phyloP scores from a whole-genome alignment of 1,140 invertebrate species.

The Tigriopus japonicus region DNA sequence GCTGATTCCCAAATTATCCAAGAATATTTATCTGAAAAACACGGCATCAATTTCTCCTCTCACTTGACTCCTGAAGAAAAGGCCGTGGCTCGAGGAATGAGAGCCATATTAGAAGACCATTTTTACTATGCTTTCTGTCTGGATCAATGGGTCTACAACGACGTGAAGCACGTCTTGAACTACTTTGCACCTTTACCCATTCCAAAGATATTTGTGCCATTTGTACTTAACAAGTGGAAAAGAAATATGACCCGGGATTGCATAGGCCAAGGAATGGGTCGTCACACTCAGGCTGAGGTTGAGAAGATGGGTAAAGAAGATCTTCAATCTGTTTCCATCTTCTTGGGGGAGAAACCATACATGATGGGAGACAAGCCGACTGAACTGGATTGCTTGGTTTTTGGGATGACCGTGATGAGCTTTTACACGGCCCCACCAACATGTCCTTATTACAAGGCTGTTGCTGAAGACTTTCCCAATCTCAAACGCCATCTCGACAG shows the following conservation, averaged over 20 bases:
- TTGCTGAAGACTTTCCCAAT: too few relatives aligned
- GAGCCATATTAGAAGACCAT: not conserved
- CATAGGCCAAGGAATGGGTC: constrained; percentile 10
- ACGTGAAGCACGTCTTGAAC: not conserved
- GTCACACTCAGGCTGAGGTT: constrained; percentile 15
- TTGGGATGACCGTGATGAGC: too few relatives aligned
- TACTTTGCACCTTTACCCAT: not conserved
- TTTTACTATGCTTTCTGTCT: not conserved
- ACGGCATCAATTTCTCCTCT: constrained; percentile 11
- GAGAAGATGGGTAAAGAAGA: not conserved
- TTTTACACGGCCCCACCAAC: too few relatives aligned
- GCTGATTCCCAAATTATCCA: constrained; percentile 24
- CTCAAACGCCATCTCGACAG: too few relatives aligned
- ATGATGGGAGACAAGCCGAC: not conserved
- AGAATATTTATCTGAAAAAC: constrained; percentile 15
- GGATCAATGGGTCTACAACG: not conserved
- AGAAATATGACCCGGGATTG: not conserved
- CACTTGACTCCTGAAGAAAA: not conserved
- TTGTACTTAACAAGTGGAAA: not conserved
- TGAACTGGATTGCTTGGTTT: not conserved
- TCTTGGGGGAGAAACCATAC: not conserved
- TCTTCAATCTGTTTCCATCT: not conserved
- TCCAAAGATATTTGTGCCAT: not conserved
- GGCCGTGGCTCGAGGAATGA: not conserved
- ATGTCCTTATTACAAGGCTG: too few relatives aligned